Conservation (phyloP, 2,113 vertebrate species). For the Daboia siamensis region DNA sequence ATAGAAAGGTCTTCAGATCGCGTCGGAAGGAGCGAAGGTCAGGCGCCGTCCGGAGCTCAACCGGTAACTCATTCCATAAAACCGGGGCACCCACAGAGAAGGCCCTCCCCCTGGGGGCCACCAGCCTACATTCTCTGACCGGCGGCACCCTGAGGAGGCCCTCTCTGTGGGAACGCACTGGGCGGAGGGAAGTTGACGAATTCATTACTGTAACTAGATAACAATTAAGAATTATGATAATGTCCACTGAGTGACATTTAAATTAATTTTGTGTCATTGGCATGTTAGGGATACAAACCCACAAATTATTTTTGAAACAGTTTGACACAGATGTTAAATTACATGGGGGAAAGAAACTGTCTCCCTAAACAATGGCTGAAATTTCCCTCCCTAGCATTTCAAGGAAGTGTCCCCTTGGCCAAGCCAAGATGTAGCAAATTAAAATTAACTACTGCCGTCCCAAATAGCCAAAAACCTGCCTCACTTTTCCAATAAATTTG, state of each 20-base stretch:
- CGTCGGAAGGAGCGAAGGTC: too few species aligned
- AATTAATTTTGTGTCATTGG: neutral
- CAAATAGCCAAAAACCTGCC: neutral
- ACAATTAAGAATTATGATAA: neutral
- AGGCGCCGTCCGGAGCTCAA: too few species aligned
- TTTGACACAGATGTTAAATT: neutral
- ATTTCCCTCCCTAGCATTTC: neutral
- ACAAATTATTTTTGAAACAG: neutral
- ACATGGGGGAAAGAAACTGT: neutral
- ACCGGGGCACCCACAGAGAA: too few species aligned
- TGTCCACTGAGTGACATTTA: neutral
- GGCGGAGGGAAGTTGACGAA: too few species aligned
- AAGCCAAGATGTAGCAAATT: neutral
- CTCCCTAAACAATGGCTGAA: neutral
- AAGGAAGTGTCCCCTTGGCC: neutral
- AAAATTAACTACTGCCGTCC: neutral
- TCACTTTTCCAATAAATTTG: neutral
- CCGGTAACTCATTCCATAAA: too few species aligned
- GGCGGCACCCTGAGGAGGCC: too few species aligned
- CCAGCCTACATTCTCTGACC: too few species aligned
- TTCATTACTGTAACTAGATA: neutral
- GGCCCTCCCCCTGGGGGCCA: too few species aligned
- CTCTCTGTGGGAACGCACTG: too few species aligned
- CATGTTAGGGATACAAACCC: neutral
- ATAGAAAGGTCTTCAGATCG: too few species aligned